Base-by-base conservation (phyloP, 2,888 invertebrate genomes). In the Chydorus sphaericus region DNA sequence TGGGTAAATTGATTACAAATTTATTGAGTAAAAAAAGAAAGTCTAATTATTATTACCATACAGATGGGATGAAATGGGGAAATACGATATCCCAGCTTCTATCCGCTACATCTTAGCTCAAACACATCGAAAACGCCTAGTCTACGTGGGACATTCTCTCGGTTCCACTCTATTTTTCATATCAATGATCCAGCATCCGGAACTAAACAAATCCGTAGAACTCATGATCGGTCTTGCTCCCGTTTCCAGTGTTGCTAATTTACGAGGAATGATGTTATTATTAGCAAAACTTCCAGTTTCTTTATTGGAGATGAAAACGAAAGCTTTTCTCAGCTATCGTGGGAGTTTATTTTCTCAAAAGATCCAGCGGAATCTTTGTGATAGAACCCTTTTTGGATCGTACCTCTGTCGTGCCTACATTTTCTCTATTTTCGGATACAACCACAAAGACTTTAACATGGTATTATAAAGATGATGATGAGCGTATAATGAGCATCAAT, bases 111-210 rank as follows among this genome's bases (percentile, higher is more conserved):
- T 75, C n/a, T 63, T 76, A 29, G 61, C 62, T 1, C 60, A 60
- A 6, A 81, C 83, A 62, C 75, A 79, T 48, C 65, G 66, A 16
- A 55, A 66, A n/a, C 65, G 68, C 49, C 59, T 79, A 1, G 67
- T 69, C 26, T 78, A 76, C 65, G 66, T 78, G 26, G 78, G 78
- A 6, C 78, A 79, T 64, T 78, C 76, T 1, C 76, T 78, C 66
- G 77, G 77, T 28, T 71, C 73, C 20, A 69, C 70, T 16, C 66
- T 67, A 36, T 70, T 70, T 58, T 70, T 66, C 62, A 69, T 71
- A 4, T 52, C 63, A 26, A 52, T 63, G 7, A 58, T 63, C 2
- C 57, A 56, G 10, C 57, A 50, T 8, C 61, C 62, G 1, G 62
- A 61, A 44, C 63, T 64, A 54, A 62, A 64, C 54, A 49, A 60